phyloP scores from a whole-genome alignment of 2,888 invertebrate species.

The Drosophila recens region DNA sequence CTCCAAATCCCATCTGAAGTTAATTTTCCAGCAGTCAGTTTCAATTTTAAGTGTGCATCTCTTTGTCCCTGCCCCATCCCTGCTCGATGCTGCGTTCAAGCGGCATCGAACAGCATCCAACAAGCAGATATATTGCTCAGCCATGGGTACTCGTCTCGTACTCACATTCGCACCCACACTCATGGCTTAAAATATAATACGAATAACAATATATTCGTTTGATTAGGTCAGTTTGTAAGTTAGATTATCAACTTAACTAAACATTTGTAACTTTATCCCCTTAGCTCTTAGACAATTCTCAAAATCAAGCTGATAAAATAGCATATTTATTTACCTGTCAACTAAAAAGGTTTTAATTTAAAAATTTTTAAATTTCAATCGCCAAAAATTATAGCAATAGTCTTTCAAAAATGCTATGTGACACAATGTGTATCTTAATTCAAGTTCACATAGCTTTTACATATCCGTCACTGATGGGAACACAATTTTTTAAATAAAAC shows the following conservation, averaged over 20 bases:
- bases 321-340: not conserved
- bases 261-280: not conserved
- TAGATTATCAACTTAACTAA: not conserved
- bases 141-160: conserved; percentile 13
- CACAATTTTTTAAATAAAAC: too few species aligned
- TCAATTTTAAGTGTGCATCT: conserved; percentile 67
- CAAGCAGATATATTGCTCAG: conserved; percentile 10
- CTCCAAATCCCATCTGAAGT: conserved; percentile 70
- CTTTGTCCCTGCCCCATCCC: conserved; percentile 21
- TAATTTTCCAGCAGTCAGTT: conserved; percentile 80
- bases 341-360: not conserved
- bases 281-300: not conserved
- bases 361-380: not conserved
- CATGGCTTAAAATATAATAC: not conserved
- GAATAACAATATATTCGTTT: conserved; percentile 16
- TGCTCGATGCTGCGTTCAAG: conserved; percentile 13
- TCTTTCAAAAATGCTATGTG: not conserved
- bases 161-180: not conserved
- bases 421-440: too few species aligned
- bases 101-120: conserved; percentile 10
- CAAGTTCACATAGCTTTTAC: too few species aligned
- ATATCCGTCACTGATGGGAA: not conserved
- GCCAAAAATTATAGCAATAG: too few species aligned
- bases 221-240: conserved; percentile 18
- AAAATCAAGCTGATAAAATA: not conserved